These are phyloP conservation scores for Dermatemys mawii DNA, from an alignment of 2,113 vertebrate species.

Conservation along the genomic window DNA sequence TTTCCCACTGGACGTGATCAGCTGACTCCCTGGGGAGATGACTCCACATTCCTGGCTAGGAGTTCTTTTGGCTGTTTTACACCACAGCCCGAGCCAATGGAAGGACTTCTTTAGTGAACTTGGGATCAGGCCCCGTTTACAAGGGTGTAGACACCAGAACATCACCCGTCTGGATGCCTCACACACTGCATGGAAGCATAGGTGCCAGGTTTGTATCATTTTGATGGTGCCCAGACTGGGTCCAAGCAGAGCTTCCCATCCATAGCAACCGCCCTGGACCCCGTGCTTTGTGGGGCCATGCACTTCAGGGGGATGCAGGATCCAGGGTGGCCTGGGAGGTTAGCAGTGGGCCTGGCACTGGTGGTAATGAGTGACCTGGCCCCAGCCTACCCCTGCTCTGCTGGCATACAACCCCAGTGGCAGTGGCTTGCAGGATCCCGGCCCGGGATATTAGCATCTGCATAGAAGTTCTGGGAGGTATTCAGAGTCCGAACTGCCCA, in stretches of 20 bases:
- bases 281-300: too few relatives aligned
- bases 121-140: neutral
- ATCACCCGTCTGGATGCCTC: neutral
- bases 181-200: neutral
- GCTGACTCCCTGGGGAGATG: neutral
- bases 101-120: neutral
- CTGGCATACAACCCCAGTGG: neutral
- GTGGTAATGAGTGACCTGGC: too few relatives aligned
- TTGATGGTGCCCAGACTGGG: too few relatives aligned
- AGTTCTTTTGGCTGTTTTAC: neutral
- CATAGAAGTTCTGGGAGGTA: accelerated
- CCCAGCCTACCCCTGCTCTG: too few relatives aligned
- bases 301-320: too few relatives aligned
- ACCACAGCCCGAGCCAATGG: neutral
- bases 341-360: too few relatives aligned
- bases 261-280: too few relatives aligned
- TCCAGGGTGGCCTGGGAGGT: too few relatives aligned
- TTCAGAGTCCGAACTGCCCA: neutral
- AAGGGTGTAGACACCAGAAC: neutral
- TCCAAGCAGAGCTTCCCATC: too few relatives aligned
- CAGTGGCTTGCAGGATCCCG: neutral
- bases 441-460: neutral
- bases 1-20: neutral
- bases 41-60: neutral
- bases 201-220: too few relatives aligned